A percentile compares a stretch with the other conserved stretches of the same genome.
Evolutionary conservation across 2,113 vertebrate species (phyloP).

Genomic region (Lophochroa leadbeateri): DNA sequence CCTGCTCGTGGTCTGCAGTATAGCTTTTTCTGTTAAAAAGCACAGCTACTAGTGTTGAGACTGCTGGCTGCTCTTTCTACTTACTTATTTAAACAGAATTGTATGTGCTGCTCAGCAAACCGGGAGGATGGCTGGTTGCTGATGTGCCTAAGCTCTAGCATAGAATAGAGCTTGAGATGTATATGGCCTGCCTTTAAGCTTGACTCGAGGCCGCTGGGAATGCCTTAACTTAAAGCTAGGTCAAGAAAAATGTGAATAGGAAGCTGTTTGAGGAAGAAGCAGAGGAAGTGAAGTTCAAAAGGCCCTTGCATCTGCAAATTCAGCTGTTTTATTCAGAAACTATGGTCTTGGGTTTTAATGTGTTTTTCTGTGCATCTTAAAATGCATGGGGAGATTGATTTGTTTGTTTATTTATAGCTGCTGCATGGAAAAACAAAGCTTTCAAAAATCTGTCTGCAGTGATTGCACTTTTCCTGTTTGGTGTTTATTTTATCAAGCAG

Average conservation of each 20-base stretch:
- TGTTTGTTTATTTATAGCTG: slow-evolving; percentile 20
- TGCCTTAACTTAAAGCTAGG: background rate
- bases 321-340: background rate
- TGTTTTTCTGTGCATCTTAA: background rate
- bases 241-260: background rate
- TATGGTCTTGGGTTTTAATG: background rate
- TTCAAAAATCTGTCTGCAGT: background rate
- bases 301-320: slow-evolving; percentile 11
- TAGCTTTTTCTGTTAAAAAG: background rate
- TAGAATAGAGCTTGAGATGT: background rate
- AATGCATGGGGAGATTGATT: background rate
- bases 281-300: background rate
- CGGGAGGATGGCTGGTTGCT: background rate
- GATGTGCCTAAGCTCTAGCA: background rate
- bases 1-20: background rate
- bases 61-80: background rate
- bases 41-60: background rate
- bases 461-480: background rate
- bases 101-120: background rate
- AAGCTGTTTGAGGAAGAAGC: background rate
- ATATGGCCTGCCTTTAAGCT: background rate
- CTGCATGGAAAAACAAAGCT: background rate
- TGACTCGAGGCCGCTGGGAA: background rate
- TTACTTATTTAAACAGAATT: background rate
- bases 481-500: slow-evolving; percentile 24